Conservation (phyloP, 2,113 vertebrate species). For the Cynocephalus volans region DNA sequence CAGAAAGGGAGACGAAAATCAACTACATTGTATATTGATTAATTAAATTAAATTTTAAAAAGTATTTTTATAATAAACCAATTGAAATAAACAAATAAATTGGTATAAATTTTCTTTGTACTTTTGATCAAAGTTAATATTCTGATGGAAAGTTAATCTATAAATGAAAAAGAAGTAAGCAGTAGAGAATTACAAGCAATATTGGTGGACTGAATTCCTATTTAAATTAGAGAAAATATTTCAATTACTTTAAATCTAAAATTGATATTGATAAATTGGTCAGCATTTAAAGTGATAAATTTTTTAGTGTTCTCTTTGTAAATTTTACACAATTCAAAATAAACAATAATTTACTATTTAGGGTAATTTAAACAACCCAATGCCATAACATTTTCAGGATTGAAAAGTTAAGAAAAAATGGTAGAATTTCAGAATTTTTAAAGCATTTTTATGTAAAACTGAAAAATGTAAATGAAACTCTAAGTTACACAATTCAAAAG, state of each 20-base stretch:
- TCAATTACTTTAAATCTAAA: not conserved
- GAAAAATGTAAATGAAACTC: not conserved
- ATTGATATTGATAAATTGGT: not conserved
- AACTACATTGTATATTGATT: too few relatives aligned
- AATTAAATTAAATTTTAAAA: too few relatives aligned
- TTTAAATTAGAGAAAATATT: conserved; percentile 11
- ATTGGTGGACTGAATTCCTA: not conserved
- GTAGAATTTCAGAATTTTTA: not conserved
- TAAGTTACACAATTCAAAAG: not conserved
- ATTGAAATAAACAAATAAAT: not conserved
- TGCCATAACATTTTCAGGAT: not conserved
- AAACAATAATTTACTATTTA: not conserved
- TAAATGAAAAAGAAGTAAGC: not conserved
- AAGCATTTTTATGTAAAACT: not conserved
- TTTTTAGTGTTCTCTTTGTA: not conserved
- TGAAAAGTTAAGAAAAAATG: conserved; percentile 18
- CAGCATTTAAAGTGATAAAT: not conserved
- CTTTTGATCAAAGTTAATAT: not conserved
- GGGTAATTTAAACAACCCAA: not conserved
- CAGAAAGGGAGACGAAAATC: too few relatives aligned
- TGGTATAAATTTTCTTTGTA: not conserved
- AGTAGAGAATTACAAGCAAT: not conserved
- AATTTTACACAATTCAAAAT: not conserved
- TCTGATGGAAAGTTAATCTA: not conserved
- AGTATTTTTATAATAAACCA: not conserved